phyloP scores from a whole-genome alignment of 1,140 invertebrate genomes.

The Nebria ingens region DNA sequence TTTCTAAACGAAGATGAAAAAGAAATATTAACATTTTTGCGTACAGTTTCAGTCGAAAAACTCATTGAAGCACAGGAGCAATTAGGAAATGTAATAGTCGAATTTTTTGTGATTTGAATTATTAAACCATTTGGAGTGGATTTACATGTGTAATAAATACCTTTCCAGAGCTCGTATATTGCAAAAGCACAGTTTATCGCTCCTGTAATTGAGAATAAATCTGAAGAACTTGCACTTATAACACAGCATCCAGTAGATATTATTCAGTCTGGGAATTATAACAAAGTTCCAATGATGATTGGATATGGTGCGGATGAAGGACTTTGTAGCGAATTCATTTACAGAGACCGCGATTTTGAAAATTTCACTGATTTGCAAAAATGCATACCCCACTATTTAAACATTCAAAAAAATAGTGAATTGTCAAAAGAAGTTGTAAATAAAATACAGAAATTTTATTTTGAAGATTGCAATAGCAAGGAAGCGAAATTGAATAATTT shows the following conservation, averaged over 20 bases:
- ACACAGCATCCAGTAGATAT: slow-evolving; percentile 32
- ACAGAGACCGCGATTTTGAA: slow-evolving; percentile 35
- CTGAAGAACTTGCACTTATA: slow-evolving; percentile 31
- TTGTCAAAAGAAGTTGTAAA: slow-evolving; percentile 28
- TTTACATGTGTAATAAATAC: too few relatives aligned
- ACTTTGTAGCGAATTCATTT: slow-evolving; percentile 33
- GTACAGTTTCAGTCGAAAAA: slow-evolving; percentile 31
- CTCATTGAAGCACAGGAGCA: slow-evolving; percentile 26
- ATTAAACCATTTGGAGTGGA: slow-evolving; percentile 30
- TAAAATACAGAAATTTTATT: slow-evolving; percentile 39
- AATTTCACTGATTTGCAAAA: slow-evolving; percentile 30
- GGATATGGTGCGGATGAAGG: slow-evolving; percentile 50
- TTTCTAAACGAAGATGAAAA: slow-evolving; percentile 31
- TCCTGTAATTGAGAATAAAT: slow-evolving; percentile 36
- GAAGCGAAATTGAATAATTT: too few relatives aligned
- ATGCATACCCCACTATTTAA: slow-evolving; percentile 19
- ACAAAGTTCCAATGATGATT: slow-evolving; percentile 46
- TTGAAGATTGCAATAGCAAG: too few relatives aligned
- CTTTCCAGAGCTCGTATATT: too few relatives aligned
- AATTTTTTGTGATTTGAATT: neutral
- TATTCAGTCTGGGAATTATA: slow-evolving; percentile 32
- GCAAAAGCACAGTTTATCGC: too few relatives aligned
- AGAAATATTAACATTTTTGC: slow-evolving; percentile 36
- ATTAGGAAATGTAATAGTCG: slow-evolving; percentile 18
- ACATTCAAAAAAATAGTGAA: slow-evolving; percentile 11